phyloP scores from a whole-genome alignment of 2,797 vertebrate species.

The Sebastiscus albofasciatus region DNA sequence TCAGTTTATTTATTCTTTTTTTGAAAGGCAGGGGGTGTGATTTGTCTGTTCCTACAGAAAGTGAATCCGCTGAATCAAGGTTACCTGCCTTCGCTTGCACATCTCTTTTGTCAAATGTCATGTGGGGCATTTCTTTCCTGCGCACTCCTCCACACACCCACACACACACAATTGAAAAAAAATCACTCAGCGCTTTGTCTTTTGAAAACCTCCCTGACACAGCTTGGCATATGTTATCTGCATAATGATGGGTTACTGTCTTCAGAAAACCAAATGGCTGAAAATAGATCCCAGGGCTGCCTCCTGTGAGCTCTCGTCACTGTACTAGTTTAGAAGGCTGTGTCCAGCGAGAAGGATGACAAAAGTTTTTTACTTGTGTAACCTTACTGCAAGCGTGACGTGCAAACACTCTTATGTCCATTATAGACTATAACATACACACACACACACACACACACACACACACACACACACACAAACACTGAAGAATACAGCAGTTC shows the following conservation, averaged over 20 bases:
- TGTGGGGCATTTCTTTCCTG: background rate
- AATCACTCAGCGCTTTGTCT: background rate
- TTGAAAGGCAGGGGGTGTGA: background rate
- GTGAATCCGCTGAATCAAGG: constrained; percentile 36
- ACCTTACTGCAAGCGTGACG: background rate
- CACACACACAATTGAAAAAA: background rate
- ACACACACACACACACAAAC: background rate
- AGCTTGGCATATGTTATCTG: background rate
- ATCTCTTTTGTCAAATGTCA: background rate
- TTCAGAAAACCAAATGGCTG: constrained; percentile 10
- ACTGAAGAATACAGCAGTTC: background rate
- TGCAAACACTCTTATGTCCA: background rate
- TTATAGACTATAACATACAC: no score
- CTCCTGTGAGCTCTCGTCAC: background rate
- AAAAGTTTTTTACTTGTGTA: background rate
- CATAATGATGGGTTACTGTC: constrained; percentile 11
- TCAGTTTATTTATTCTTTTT: constrained; percentile 23
- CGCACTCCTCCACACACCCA: background rate
- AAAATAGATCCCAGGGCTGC: background rate
- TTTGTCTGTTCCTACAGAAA: constrained; percentile 20
- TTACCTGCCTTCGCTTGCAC: background rate
- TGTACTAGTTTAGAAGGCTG: background rate
- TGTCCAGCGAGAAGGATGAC: background rate
- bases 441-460: background rate
- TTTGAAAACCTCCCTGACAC: background rate